These are phyloP conservation scores for Sarcoramphus papa DNA, from an alignment of 2,797 vertebrate species.

Conservation along the genomic window DNA sequence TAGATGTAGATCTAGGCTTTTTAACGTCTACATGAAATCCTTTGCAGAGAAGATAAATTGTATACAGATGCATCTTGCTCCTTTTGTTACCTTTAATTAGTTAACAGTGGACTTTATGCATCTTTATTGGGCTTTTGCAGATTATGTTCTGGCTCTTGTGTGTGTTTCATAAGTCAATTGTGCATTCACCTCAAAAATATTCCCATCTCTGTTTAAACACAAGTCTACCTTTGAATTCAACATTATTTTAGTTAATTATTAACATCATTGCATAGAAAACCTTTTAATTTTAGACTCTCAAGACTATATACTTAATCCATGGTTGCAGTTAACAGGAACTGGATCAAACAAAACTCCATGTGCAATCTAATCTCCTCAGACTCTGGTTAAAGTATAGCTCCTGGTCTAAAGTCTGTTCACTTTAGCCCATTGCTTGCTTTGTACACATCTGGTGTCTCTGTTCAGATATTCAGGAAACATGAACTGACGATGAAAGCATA, in stretches of 20 bases:
- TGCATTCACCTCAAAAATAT: background rate
- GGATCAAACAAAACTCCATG: background rate
- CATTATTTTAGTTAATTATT: background rate
- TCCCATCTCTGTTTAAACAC: background rate
- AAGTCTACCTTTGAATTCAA: background rate
- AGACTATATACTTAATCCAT: background rate
- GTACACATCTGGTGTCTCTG: background rate
- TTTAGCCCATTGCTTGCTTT: background rate
- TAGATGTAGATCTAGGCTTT: background rate
- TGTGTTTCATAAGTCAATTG: background rate
- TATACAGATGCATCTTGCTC: background rate
- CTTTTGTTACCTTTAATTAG: background rate
- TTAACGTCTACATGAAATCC: background rate
- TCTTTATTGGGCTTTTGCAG: background rate
- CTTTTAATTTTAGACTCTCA: background rate
- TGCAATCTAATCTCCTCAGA: background rate
- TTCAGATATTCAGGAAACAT: background rate
- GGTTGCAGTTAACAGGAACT: background rate
- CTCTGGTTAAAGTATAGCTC: background rate
- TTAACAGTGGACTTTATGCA: background rate
- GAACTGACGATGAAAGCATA: background rate
- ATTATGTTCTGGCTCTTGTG: accelerated
- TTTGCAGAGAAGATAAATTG: background rate
- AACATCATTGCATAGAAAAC: background rate
- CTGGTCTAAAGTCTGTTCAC: background rate